Base-by-base conservation (phyloP, 1,140 invertebrate genomes). In the Caenorhabditis inopinata region DNA sequence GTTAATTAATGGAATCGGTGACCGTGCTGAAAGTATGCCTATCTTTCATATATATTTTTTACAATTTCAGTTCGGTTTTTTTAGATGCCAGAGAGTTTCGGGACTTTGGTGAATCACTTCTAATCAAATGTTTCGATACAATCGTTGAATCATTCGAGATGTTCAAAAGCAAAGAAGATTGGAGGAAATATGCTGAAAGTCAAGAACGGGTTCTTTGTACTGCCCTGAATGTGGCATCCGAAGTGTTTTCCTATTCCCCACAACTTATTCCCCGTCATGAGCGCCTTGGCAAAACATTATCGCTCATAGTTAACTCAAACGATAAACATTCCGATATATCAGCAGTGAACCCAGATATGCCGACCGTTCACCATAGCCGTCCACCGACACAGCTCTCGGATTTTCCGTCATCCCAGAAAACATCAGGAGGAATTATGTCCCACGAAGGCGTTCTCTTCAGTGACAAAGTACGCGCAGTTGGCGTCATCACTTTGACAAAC, bases 91-190 rank as follows among this genome's bases (percentile, higher is more conserved):
- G 16, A 21, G 58, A 68, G 27, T 68, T 68, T 32, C 29, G 25
- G 21, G 32, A 38, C 0, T 68, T 68, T n/a, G 58, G 58, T 21
- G 58, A 68, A 2, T 7, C 9, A 9, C 58, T 68, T 12, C 25
- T 68, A 29, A n/a, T 42, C 4, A 68, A 68, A 42, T 68, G 58
- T 3, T 38, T 68, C 32, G 58, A 68, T 38, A 68, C 58, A 5
- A 68, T 68, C 32, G 58, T 68, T 18, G 16, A 68, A 68, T 68
- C 58, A 7, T 68, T 68, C n/a, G 58, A 68, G 14, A 68, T 68
- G 58, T 68, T 68, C 58, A 68, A 38, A 68, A 18, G 38, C n/a
- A 68, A 42, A 38, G 58, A 68, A 0, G 58, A 68, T 6, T 68
- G 58, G 58, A 42, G 21, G 11, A 16, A 18, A 21, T 7, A 68